Evolutionary conservation across 2,888 invertebrate species (phyloP), one percentile per base, ranked within the genome.

Genomic region (Orthosia gracilis): DNA sequence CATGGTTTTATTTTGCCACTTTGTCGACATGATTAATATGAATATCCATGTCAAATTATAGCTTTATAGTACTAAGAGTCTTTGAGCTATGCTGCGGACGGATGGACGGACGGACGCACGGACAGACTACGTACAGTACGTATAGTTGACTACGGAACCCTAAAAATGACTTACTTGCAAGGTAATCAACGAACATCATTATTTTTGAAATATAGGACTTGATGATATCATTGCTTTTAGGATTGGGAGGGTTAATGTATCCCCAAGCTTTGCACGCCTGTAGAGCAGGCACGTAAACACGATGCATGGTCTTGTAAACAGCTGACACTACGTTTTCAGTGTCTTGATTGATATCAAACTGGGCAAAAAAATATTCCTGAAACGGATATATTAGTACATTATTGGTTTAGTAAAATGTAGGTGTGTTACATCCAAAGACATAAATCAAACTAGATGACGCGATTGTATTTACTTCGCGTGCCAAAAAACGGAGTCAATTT

Each of bases 241-340:
- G 96, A 73, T 96, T 96, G 0, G 96, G 96, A 0, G 96, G 96
- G 75, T 96, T 96, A 7, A 96, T 87, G 63, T 95, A 93, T 23
- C 96, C 96, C 96, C 96, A 96, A 2, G 91, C 94, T 74, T 91
- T 90, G 74, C 95, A 96, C 5, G 75, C 87, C 63, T 89, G 85
- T 21, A 96, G 73, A 3, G 96, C 94, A 1, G 94, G 94, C 4
- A 96, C 78, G 65, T 95, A 95, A 3, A 94, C 92, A 17, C 86
- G 84, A 3, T 76, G 74, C 91, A 96, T 88, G 0, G 93, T 94
- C 58, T 91, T 94, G 87, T 85, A 95, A 69, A 95, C 92, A 17
- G 92, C 96, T n/a, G 96, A 96, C 3, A 96, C 96, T 0, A 95
- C 93, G 83, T 96, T 95, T 68, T 93, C 95, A 13, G 89, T 92